Evolutionary conservation across 2,888 invertebrate genomes (phyloP).

Genomic region (Osmoderma eremita): DNA sequence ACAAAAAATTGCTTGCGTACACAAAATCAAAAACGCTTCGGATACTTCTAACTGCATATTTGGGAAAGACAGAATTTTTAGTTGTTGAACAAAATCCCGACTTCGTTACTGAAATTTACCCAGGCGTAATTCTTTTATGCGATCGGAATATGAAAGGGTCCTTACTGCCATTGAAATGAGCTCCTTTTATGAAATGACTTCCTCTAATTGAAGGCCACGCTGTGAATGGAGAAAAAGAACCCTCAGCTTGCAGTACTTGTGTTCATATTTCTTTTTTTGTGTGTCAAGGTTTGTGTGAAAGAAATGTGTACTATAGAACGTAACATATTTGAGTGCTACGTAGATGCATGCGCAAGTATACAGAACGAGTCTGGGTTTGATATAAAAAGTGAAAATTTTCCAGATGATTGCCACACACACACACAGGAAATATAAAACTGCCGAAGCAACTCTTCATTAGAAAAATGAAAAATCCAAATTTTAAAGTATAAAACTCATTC

Average conservation of each 20-base stretch:
- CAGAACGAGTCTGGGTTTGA: no score
- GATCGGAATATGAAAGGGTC: constrained; percentile 32
- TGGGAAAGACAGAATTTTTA: constrained; percentile 12
- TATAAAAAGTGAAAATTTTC: no score
- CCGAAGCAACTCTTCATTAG: no score
- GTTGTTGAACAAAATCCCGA: constrained; percentile 22
- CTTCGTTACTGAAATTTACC: constrained; percentile 43
- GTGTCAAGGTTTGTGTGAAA: constrained; percentile 32
- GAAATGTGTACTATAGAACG: constrained; percentile 18
- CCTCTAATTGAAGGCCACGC: constrained; percentile 38
- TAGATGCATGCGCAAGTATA: not conserved
- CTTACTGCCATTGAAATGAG: constrained; percentile 33
- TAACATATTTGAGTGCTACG: constrained; percentile 15
- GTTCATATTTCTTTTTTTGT: constrained; percentile 24
- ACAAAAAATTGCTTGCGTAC: no score
- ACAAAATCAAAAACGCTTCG: not conserved
- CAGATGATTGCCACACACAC: no score
- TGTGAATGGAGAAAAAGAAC: constrained; percentile 30
- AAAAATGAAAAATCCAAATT: no score
- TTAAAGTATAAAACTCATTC: no score
- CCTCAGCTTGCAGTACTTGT: constrained; percentile 15
- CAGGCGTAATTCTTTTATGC: constrained; percentile 43
- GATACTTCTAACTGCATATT: constrained; percentile 2
- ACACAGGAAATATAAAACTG: no score
- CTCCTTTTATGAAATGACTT: constrained; percentile 39